Evolutionary conservation across 2,797 vertebrate species (phyloP), one percentile per base, ranked within the genome.

Genomic region (Diceros bicornis): DNA sequence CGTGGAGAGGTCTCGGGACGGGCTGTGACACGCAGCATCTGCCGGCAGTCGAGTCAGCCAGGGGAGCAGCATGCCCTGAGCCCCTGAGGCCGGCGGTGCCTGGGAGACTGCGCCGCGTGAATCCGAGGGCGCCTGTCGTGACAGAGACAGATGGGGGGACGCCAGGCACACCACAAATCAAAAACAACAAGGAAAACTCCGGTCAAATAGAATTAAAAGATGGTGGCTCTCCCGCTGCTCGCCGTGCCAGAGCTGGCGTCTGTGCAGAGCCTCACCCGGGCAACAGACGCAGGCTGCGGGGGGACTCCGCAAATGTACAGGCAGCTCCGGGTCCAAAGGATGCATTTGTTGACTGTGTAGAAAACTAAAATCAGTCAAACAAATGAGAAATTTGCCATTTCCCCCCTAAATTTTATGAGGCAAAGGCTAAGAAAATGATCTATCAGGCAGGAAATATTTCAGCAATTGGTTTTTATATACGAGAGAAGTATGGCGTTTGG

Each of bases 141-240:
- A 47, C n/a, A 78, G 25, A 0, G 55, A 21, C 74, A 91, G 72
- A 61, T 68, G 92, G 52, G 27, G 81, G 91, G 78, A 64, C 82
- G 50, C 47, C 88, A 72, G 89, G 55, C 55, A n/a, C 50, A 84
- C 74, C 89, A 86, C 88, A 81, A 88, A 83, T 90, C 77, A 96
- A 94, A 97, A 68, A 62, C 83, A 79, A 97, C 7, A 16, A 89
- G 78, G 74, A 92, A 96, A 96, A 97, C 34, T 72, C 91, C 0
- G 0, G 68, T 21, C 79, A 29, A n/a, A 77, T 95, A 89, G 95
- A 88, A 97, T 97, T 93, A 93, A 92, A 83, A 68, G 88, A 89
- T 5, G 27, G 75, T 66, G 62, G 52, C 91, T 90, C 78, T 85
- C 89, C 50, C 44, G 32, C 90, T 91, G 74, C 84, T 79, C 75